Evolutionary conservation across 2,113 vertebrate species (phyloP).

Genomic region (Pleuronectes platessa): DNA sequence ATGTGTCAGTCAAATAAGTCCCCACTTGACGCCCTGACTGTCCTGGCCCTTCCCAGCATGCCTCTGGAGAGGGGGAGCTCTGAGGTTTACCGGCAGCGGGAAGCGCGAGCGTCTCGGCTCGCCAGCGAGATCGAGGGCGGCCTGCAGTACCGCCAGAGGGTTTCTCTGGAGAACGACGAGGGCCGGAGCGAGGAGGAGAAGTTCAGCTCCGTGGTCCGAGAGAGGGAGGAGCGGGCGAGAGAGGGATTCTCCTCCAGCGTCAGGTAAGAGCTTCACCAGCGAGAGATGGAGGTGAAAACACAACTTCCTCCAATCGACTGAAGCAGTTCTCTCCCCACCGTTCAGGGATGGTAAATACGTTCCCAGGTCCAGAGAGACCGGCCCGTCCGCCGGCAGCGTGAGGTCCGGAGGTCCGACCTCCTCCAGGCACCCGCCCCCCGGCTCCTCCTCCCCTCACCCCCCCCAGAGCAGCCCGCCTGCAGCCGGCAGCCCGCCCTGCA

Average conservation of each 20-base stretch:
- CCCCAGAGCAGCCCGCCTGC: slow-evolving; percentile 76
- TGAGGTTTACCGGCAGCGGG: slow-evolving; percentile 85
- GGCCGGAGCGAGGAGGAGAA: slow-evolving; percentile 88
- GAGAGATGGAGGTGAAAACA: no score
- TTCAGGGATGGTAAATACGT: slow-evolving; percentile 87
- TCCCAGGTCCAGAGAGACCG: slow-evolving; percentile 82
- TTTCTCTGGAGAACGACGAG: slow-evolving; percentile 88
- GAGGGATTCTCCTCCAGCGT: slow-evolving; percentile 72
- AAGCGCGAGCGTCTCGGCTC: slow-evolving; percentile 85
- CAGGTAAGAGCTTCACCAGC: slow-evolving; percentile 47
- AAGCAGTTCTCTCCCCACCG: not conserved
- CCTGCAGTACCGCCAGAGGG: slow-evolving; percentile 84
- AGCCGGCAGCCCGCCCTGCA: slow-evolving; percentile 78
- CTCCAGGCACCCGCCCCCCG: slow-evolving; percentile 47
- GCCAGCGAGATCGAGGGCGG: slow-evolving; percentile 88
- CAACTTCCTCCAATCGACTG: not conserved
- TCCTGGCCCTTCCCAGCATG: slow-evolving; percentile 71
- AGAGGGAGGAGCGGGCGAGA: slow-evolving; percentile 79
- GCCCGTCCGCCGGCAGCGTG: no score
- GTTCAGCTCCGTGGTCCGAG: slow-evolving; percentile 85
- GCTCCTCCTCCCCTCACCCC: slow-evolving; percentile 59
- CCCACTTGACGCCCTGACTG: not conserved
- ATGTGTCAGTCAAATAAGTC: no score
- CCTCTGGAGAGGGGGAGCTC: slow-evolving; percentile 87
- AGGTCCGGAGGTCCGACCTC: slow-evolving; percentile 68